These are phyloP conservation scores for Ceriagrion tenellum DNA, from an alignment of 2,888 invertebrate species.

Conservation along the genomic window DNA sequence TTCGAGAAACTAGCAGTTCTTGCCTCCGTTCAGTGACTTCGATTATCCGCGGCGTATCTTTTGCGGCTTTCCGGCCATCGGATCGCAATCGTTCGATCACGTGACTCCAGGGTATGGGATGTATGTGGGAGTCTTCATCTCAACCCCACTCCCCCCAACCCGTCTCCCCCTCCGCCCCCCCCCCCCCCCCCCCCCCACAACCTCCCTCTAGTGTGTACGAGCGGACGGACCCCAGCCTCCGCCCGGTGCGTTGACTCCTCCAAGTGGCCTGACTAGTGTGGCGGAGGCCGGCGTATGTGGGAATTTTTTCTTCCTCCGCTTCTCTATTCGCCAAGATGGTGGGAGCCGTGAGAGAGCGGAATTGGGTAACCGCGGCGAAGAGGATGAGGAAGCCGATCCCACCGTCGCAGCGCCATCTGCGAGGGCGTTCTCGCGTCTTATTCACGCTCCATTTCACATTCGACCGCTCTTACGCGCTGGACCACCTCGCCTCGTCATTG, in stretches of 20 bases:
- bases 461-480: background rate
- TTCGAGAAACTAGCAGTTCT: background rate
- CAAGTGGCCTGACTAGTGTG: background rate
- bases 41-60: background rate
- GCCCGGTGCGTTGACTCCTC: slow-evolving; percentile 26
- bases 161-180: too few relatives aligned
- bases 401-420: background rate
- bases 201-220: background rate
- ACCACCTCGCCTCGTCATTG: background rate
- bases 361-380: slow-evolving; percentile 13
- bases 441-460: slow-evolving; percentile 16
- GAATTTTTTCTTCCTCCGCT: background rate
- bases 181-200: too few relatives aligned
- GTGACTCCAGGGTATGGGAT: background rate
- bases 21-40: background rate
- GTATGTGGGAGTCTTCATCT: background rate
- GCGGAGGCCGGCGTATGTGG: background rate
- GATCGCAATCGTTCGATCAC: background rate
- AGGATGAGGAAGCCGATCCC: background rate
- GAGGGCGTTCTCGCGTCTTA: background rate
- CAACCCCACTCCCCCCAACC: too few relatives aligned
- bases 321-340: background rate
- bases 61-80: background rate
- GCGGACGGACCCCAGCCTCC: background rate
- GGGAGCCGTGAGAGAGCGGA: background rate